Evolutionary conservation across 2,113 vertebrate genomes (phyloP).

Genomic region (Marmota monax): DNA sequence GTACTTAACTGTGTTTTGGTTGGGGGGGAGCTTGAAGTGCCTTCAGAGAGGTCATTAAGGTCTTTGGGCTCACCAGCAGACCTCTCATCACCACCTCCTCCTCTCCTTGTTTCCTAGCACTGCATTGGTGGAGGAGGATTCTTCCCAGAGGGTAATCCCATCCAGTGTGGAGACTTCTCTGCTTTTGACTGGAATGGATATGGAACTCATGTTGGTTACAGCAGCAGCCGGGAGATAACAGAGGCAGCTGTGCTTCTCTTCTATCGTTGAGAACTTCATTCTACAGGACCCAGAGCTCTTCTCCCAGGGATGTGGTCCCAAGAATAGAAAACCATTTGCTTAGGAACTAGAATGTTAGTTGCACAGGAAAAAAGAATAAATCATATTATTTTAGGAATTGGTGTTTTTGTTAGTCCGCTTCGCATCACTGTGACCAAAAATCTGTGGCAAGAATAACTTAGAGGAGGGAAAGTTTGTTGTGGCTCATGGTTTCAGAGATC

Average conservation of each 20-base stretch:
- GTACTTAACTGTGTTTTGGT: background rate
- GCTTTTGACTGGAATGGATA: conserved; percentile 77
- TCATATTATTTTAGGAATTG: background rate
- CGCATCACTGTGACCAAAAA: too few relatives aligned
- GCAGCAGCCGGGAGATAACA: background rate
- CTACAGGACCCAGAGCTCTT: too few relatives aligned
- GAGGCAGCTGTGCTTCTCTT: too few relatives aligned
- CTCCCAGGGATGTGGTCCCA: background rate
- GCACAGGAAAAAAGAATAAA: conserved; percentile 8
- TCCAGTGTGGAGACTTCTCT: conserved; percentile 78
- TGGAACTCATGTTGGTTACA: conserved; percentile 38
- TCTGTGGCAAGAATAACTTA: too few relatives aligned
- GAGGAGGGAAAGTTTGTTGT: too few relatives aligned
- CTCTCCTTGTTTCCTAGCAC: conserved; percentile 32
- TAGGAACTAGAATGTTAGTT: background rate
- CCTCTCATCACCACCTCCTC: background rate
- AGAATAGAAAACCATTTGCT: background rate
- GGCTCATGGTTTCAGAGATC: too few relatives aligned
- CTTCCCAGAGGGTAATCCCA: conserved; percentile 64
- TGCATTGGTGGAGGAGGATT: conserved; percentile 13
- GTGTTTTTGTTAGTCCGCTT: background rate
- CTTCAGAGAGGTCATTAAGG: background rate
- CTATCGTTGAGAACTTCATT: too few relatives aligned
- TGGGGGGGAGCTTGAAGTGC: background rate
- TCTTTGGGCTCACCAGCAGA: background rate